Evolutionary conservation across 2,888 invertebrate species (phyloP).

Genomic region (Ormyrus nitidulus): DNA sequence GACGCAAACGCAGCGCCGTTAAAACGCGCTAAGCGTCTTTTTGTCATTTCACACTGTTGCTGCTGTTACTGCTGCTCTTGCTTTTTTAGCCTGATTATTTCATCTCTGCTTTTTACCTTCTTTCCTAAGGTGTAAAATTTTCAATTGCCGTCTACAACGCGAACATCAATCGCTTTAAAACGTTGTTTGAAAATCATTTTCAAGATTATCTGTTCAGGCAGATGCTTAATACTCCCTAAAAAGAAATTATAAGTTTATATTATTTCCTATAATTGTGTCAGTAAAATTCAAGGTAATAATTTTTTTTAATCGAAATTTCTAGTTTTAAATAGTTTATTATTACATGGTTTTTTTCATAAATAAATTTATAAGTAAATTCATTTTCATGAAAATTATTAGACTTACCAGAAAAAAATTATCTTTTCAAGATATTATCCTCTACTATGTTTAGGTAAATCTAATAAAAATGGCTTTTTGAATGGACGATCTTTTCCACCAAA

Average conservation of each 20-base stretch:
- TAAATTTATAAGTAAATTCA: too few species aligned
- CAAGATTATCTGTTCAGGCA: too few species aligned
- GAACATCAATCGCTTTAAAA: too few species aligned
- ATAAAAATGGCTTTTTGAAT: slow-evolving; percentile 81
- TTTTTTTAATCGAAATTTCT: too few species aligned
- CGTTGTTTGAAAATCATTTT: too few species aligned
- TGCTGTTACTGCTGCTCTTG: not conserved
- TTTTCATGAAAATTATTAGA: too few species aligned
- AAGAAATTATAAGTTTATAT: too few species aligned
- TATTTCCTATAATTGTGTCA: too few species aligned
- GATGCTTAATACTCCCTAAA: not conserved
- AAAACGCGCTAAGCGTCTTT: not conserved
- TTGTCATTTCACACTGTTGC: not conserved
- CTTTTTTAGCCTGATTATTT: not conserved
- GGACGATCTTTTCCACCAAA: slow-evolving; percentile 90
- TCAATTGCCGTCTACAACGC: not conserved
- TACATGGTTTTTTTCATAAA: too few species aligned
- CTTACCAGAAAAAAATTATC: not conserved
- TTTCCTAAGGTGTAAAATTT: not conserved
- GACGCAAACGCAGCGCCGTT: slow-evolving; percentile 23
- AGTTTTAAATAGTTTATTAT: too few species aligned
- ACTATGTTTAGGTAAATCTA: slow-evolving; percentile 28
- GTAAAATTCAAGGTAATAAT: too few species aligned
- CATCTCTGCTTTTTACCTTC: not conserved
- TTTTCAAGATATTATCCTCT: slow-evolving; percentile 1